Base-by-base conservation (phyloP, 2,113 vertebrate genomes). In the Lota lota region DNA sequence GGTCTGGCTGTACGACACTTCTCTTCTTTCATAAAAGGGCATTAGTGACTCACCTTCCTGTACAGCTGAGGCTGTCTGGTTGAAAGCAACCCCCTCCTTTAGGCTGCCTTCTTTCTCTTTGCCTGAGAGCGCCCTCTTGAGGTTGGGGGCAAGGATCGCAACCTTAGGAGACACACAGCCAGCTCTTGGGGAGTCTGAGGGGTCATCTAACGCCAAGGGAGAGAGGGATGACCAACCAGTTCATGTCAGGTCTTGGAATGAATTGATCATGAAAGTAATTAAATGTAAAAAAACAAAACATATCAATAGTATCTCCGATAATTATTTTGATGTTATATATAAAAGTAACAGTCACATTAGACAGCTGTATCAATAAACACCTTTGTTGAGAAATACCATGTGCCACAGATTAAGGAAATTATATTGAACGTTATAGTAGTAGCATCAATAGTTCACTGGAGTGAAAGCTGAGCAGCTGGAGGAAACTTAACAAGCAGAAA, bases 81-180 rank as follows among this genome's bases (percentile, higher is more conserved):
- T 91, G 64, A 85, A 76, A 54, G 92, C 79, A 19, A 73, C 76
- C 76, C 78, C 90, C 10, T 90, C 83, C 68, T 88, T 81, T 1
- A 88, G 89, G 78, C 90, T 92, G 69, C 90, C 90, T 1, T 97
- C 95, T 80, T 91, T 93, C 76, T 95, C 95, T 85, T 95, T 98
- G 19, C 97, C 95, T 4, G 91, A 93, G 74, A 93, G 82, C 58
- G 78, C 84, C 79, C 91, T 96, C 87, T 94, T 96, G 66, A 96
- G 80, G 50, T 90, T 71, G 1, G 91, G 84, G 1, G 94, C 91
- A 77, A 94, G 90, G 54, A 89, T 85, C 21, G 93, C 88, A 22
- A 87, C 73, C 40, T 93, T 94, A 1, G 94, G 91, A 64, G 94
- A 94, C 11, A 85, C 70, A 0, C 90, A 84, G n/a, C 93, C 92